Percentiles rank a stretch among this genome's conserved stretches.
These are phyloP conservation scores for Oophaga pumilio DNA, from an alignment of 2,113 vertebrate species.

Conservation along the genomic window DNA sequence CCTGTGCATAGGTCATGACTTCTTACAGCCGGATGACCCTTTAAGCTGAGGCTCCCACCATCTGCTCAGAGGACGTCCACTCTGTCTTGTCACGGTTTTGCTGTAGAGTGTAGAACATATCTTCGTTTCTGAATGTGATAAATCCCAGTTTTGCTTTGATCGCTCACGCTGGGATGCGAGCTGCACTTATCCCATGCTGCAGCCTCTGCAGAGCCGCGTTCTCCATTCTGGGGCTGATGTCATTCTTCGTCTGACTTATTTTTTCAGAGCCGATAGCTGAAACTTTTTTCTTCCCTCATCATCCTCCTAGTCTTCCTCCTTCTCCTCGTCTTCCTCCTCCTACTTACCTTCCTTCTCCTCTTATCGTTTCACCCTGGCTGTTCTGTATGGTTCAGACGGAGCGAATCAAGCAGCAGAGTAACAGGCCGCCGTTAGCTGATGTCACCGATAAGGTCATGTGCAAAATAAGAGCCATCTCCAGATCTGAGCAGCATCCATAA, in stretches of 20 bases:
- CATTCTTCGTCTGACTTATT: not conserved
- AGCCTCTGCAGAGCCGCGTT: not conserved
- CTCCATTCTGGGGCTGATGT: not conserved
- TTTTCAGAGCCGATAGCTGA: not conserved
- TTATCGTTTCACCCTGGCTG: slow-evolving; percentile 20
- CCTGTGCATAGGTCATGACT: not conserved
- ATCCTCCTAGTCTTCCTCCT: too few species aligned
- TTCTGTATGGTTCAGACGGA: not conserved
- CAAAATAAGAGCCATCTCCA: slow-evolving; percentile 49
- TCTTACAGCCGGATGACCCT: not conserved
- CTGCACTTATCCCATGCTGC: not conserved
- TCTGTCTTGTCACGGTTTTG: not conserved
- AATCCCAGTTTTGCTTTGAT: not conserved
- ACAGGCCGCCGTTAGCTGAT: slow-evolving; percentile 58
- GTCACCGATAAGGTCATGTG: slow-evolving; percentile 63
- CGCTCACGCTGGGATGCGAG: not conserved
- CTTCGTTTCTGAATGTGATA: slow-evolving; percentile 21
- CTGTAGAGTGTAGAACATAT: not conserved
- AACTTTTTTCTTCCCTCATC: not conserved
- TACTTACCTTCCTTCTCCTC: too few species aligned
- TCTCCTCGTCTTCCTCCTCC: too few species aligned
- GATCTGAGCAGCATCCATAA: slow-evolving; percentile 54
- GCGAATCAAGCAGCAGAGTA: slow-evolving; percentile 50
- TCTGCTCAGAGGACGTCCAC: not conserved
- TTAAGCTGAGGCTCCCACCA: not conserved